Evolutionary conservation across 2,113 vertebrate species (phyloP), one percentile per base, ranked within the genome.

Genomic region (Stigmatopora argus): DNA sequence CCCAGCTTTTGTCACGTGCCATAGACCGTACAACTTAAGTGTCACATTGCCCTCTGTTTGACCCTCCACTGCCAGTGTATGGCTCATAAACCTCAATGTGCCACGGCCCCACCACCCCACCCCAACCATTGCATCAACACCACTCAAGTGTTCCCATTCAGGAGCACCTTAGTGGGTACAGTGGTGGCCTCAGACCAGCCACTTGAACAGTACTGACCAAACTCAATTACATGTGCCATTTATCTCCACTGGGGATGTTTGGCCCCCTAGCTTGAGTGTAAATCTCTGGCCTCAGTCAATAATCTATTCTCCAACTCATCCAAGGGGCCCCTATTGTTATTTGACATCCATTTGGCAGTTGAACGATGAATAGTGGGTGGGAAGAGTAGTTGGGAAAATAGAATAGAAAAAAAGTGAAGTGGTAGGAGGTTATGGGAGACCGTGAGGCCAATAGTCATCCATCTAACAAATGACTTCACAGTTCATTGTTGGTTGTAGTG

Each of bases 231-330:
- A 85, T 88, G 84, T 85, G 72, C 82, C 86, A 87, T 89, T 88
- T 84, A 88, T 90, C 84, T 88, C 74, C 68, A 56, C 75, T 73
- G 70, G 72, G 81, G 79, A 72, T 74, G 75, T 75, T 73, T 81
- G 80, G 82, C 75, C 82, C 84, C 60, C 78, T 85, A 84, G 81
- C 87, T 85, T 83, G 78, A 83, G 82, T 71, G 83, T 90, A 89
- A 90, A 90, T 90, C 88, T 90, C 83, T 78, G 79, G 78, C 83
- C 83, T 74, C 80, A 87, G 89, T 89, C 88, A 89, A 90, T 90
- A 90, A 89, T 88, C 86, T 86, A 86, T 87, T 88, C 87, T 86
- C 80, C 72, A 71, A 78, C 76, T 86, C 77, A 64, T 88, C 80
- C 82, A 75, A 83, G 68, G 77, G 76, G 81, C 82, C 75, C 84